Percentiles rank a stretch among this genome's conserved stretches.
Evolutionary conservation across 2,888 invertebrate genomes (phyloP).

Genomic region (Xestia sexstrigata): DNA sequence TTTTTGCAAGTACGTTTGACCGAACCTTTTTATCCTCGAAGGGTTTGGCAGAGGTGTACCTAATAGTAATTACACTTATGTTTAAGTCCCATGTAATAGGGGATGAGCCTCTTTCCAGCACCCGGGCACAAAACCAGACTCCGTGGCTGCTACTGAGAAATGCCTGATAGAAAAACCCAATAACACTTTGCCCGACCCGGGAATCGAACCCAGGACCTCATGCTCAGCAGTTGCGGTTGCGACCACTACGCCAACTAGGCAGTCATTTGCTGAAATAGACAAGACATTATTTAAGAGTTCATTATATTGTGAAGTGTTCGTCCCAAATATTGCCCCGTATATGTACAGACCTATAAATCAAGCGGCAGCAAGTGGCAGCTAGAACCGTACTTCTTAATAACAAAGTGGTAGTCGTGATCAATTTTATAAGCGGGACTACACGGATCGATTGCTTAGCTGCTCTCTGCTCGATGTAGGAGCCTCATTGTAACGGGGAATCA

Average conservation of each 20-base stretch:
- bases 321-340: conserved; percentile 2
- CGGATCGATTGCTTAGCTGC: conserved; percentile 45
- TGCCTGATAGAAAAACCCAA: too few relatives aligned
- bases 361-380: conserved; percentile 37
- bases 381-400: conserved; percentile 43
- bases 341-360: conserved; percentile 55
- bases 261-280: not conserved
- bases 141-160: too few relatives aligned
- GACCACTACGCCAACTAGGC: not conserved
- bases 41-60: too few relatives aligned
- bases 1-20: too few relatives aligned
- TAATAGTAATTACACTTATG: too few relatives aligned
- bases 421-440: conserved; percentile 50
- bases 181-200: too few relatives aligned
- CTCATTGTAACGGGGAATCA: conserved; percentile 4
- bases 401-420: conserved; percentile 50
- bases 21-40: too few relatives aligned
- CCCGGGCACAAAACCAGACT: too few relatives aligned
- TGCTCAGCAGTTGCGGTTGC: too few relatives aligned
- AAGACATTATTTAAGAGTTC: not conserved
- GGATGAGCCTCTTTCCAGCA: too few relatives aligned
- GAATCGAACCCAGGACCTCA: too few relatives aligned
- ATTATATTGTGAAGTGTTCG: not conserved
- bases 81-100: too few relatives aligned
- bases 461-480: not conserved